Base-by-base conservation (phyloP, 2,113 vertebrate species). In the Sinosuthora webbiana region DNA sequence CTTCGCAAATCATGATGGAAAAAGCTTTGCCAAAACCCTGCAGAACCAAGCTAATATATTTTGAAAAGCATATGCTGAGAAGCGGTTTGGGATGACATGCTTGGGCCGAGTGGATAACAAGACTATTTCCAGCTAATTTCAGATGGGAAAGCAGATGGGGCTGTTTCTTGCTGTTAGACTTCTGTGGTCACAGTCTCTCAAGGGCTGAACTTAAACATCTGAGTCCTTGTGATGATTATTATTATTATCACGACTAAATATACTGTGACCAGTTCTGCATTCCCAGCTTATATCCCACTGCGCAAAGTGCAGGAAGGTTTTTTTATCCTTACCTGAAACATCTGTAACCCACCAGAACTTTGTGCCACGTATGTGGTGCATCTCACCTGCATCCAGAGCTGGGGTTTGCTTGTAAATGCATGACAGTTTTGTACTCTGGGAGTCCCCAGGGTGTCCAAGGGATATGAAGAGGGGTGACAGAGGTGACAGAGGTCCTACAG, bases 61-160 rank as follows among this genome's bases (percentile, higher is more conserved):
- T 90, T 83, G 86, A 90, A 96, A 96, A 92, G 63, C 92, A 28
- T 94, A 95, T 95, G 88, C 67, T 86, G 81, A 88, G 82, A 53
- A 83, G 73, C 3, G 0, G 25, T 90, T 96, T 96, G 73, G 78
- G 86, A 77, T 67, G 45, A 92, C 80, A 93, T 59, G 39, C 89
- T 96, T 71, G 83, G 93, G 83, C 93, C 94, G 94, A 94, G 75
- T 6, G 19, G 75, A 70, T 92, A 94, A 81, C 86, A 74, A 89
- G 93, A 78, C 89, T 95, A 93, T 95, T 96, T 97, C 76, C 93
- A 94, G 73, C 64, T 94, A 67, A 92, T 96, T 96, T 96, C 96
- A 95, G 80, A 93, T 94, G 93, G 89, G 76, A 83, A 96, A 94
- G 89, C 94, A 96, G 95, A 97, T 96, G 96, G 91, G 83, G 19